These are phyloP conservation scores for Drosophila repletoides DNA, from an alignment of 1,140 invertebrate species.

Conservation along the genomic window DNA sequence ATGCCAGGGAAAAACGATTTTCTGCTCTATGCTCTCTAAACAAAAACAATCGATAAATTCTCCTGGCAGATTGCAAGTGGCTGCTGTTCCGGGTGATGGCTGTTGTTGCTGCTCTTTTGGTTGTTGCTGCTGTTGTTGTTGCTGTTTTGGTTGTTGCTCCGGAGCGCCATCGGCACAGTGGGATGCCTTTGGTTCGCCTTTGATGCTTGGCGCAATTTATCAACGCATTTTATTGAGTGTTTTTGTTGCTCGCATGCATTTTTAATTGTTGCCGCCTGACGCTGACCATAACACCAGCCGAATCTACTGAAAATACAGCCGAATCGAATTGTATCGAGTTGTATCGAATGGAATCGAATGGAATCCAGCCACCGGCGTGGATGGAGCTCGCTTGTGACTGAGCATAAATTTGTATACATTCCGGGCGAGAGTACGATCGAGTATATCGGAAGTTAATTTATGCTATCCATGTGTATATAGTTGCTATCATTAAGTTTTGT, in stretches of 20 bases:
- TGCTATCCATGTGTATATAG: slow-evolving; percentile 29
- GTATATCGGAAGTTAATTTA: slow-evolving; percentile 74
- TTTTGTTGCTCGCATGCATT: slow-evolving; percentile 67
- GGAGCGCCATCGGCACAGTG: slow-evolving; percentile 69
- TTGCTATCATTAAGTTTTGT: slow-evolving; percentile 62
- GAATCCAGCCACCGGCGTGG: neutral
- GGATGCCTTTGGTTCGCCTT: slow-evolving; percentile 69
- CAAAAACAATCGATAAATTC: slow-evolving; percentile 79
- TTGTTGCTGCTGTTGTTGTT: neutral
- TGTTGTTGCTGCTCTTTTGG: slow-evolving; percentile 3
- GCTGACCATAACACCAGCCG: slow-evolving; percentile 70
- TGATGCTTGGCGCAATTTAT: slow-evolving; percentile 76
- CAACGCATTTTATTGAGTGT: slow-evolving; percentile 79
- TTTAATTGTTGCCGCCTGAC: slow-evolving; percentile 73
- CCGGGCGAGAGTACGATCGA: neutral
- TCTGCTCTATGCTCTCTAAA: slow-evolving; percentile 58
- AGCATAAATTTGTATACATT: slow-evolving; percentile 55
- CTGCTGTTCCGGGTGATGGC: slow-evolving; percentile 16
- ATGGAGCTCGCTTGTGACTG: slow-evolving; percentile 52
- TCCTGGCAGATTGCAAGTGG: slow-evolving; percentile 75
- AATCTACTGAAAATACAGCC: neutral
- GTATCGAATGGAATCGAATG: neutral
- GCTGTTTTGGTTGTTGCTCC: neutral
- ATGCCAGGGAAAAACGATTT: slow-evolving; percentile 45
- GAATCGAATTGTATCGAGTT: neutral